These are phyloP conservation scores for Anastatus disparis DNA, from an alignment of 1,140 invertebrate species.

Conservation along the genomic window DNA sequence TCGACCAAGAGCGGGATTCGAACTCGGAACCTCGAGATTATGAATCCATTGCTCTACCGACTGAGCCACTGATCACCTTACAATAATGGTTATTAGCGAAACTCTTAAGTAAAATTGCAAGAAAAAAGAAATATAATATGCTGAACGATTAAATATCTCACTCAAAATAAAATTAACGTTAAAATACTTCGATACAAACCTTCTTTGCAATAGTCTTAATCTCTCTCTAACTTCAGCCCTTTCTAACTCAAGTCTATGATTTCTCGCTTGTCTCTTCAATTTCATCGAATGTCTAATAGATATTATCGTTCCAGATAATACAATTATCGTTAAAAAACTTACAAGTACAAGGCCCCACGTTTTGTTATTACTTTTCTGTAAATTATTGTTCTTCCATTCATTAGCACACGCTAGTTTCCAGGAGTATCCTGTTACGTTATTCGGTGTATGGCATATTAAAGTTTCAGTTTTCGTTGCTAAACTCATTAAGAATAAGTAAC, in stretches of 20 bases:
- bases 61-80: too few species aligned
- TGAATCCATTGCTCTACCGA: too few species aligned
- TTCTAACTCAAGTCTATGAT: slow-evolving; percentile 64
- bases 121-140: too few species aligned
- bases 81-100: too few species aligned
- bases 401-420: slow-evolving; percentile 75
- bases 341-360: slow-evolving; percentile 71
- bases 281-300: slow-evolving; percentile 67
- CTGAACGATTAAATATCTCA: too few species aligned
- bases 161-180: too few species aligned
- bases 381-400: slow-evolving; percentile 65
- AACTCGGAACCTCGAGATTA: too few species aligned
- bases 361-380: slow-evolving; percentile 59
- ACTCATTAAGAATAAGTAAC: slow-evolving; percentile 71
- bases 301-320: slow-evolving; percentile 65
- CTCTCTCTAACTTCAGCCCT: slow-evolving; percentile 68
- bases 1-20: too few species aligned
- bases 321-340: slow-evolving; percentile 58
- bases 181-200: slow-evolving; percentile 51
- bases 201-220: slow-evolving; percentile 71
- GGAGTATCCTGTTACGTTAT: slow-evolving; percentile 69
- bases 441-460: slow-evolving; percentile 72
- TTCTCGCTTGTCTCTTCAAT: slow-evolving; percentile 65
- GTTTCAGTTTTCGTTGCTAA: slow-evolving; percentile 68
- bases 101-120: too few species aligned